Conservation (phyloP, 2,113 vertebrate genomes). For the Istiophorus platypterus region DNA sequence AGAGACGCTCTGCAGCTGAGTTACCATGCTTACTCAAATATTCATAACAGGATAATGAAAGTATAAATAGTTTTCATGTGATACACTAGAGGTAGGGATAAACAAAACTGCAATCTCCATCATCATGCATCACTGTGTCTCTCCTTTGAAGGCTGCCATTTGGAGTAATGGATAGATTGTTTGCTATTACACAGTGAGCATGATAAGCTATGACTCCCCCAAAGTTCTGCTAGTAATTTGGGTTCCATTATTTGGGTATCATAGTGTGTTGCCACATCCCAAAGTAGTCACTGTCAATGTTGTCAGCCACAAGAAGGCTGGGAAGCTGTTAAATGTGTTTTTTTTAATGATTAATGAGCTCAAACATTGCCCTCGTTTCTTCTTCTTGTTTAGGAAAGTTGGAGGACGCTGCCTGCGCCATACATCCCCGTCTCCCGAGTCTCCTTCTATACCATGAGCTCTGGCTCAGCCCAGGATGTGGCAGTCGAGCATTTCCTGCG, state of each 20-base stretch:
- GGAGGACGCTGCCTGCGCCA: conserved; percentile 64
- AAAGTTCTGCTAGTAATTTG: conserved; percentile 41
- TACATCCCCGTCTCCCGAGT: conserved; percentile 58
- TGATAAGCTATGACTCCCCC: conserved; percentile 27
- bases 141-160: conserved; percentile 56
- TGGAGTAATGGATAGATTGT: conserved; percentile 51
- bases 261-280: conserved; percentile 23
- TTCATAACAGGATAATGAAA: conserved; percentile 81
- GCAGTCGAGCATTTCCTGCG: conserved; percentile 89
- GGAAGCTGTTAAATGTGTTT: conserved; percentile 30
- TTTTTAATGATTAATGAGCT: conserved; percentile 58
- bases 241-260: conserved; percentile 54
- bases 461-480: conserved; percentile 89
- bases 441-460: conserved; percentile 87
- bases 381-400: conserved; percentile 72
- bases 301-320: conserved; percentile 35
- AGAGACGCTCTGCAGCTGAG: conserved; percentile 77
- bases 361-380: conserved; percentile 51
- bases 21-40: conserved; percentile 84
- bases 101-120: conserved; percentile 71
- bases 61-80: conserved; percentile 78
- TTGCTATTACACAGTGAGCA: conserved; percentile 21
- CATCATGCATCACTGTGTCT: conserved; percentile 55
- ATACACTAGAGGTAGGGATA: conserved; percentile 61
- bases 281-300: conserved; percentile 53